Conservation (phyloP, 2,888 invertebrate species). For the Tillus elongatus region DNA sequence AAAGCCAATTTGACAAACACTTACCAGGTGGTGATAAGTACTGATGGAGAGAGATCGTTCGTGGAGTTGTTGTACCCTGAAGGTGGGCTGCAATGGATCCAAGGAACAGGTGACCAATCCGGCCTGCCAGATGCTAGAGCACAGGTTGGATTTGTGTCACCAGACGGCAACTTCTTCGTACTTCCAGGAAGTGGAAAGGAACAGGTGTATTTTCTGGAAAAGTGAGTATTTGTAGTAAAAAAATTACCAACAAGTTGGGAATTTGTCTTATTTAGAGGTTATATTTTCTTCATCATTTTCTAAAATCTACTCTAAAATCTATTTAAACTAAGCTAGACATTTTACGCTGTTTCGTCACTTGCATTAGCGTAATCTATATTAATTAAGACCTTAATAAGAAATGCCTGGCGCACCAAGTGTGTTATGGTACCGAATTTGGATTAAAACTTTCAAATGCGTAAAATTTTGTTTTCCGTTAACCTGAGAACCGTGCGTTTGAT, state of each 20-base stretch:
- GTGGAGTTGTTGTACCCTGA: conserved; percentile 81
- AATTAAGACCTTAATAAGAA: too few relatives aligned
- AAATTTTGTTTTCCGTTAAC: too few relatives aligned
- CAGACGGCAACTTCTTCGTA: conserved; percentile 65
- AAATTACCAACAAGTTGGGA: neutral
- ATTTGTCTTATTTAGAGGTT: too few relatives aligned
- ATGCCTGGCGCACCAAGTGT: too few relatives aligned
- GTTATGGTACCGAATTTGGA: too few relatives aligned
- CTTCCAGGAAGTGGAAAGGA: conserved; percentile 88
- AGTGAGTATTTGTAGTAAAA: conserved; percentile 44
- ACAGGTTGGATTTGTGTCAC: conserved; percentile 85
- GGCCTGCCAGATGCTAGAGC: conserved; percentile 81
- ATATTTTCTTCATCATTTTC: too few relatives aligned
- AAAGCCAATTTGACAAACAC: conserved; percentile 71
- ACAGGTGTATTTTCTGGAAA: conserved; percentile 68
- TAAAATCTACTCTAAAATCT: too few relatives aligned
- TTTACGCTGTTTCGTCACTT: too few relatives aligned
- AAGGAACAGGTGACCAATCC: conserved; percentile 66
- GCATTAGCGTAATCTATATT: too few relatives aligned
- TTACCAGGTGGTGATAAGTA: conserved; percentile 70
- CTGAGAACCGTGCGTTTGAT: too few relatives aligned
- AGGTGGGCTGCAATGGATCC: conserved; percentile 86
- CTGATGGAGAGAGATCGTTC: conserved; percentile 72
- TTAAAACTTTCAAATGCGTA: too few relatives aligned
- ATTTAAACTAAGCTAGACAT: too few relatives aligned